Evolutionary conservation across 2,888 invertebrate species (phyloP).

Genomic region (Sycophila texana): DNA sequence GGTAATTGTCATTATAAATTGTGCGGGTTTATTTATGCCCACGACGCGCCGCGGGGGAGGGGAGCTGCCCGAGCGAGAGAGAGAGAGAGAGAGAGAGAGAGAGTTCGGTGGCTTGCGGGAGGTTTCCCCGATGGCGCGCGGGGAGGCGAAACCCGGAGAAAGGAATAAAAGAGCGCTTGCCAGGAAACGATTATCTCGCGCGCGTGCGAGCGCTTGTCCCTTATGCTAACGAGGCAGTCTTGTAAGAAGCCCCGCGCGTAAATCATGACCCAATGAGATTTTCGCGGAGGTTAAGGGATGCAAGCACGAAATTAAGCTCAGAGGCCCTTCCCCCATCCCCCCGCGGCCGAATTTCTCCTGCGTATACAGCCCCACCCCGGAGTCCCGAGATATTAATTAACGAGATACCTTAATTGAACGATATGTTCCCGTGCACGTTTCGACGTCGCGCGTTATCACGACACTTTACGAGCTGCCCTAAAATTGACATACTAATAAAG

Average conservation of each 20-base stretch:
- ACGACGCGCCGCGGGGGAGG: constrained; percentile 54
- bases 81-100: too few relatives aligned
- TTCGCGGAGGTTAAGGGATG: constrained; percentile 52
- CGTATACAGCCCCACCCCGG: constrained; percentile 1
- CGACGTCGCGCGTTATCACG: constrained; percentile 27
- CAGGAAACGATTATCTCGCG: constrained; percentile 58
- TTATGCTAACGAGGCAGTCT: constrained; percentile 65
- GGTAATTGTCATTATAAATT: constrained; percentile 76
- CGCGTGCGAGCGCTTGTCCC: constrained; percentile 60
- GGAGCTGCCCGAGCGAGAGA: too few relatives aligned
- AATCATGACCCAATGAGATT: constrained; percentile 63
- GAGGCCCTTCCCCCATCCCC: background rate
- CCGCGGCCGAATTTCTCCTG: constrained; percentile 53
- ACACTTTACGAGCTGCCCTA: constrained; percentile 39
- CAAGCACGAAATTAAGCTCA: constrained; percentile 43
- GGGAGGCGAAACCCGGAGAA: constrained; percentile 44
- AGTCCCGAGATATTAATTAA: constrained; percentile 67
- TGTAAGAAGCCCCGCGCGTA: constrained; percentile 61
- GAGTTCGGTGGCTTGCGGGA: constrained; percentile 53
- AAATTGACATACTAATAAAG: constrained; percentile 52
- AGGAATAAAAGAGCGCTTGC: constrained; percentile 54
- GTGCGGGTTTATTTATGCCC: constrained; percentile 70
- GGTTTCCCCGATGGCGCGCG: background rate
- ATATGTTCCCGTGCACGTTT: constrained; percentile 23
- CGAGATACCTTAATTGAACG: constrained; percentile 53